A percentile compares a stretch with the other conserved stretches of the same genome.
phyloP scores from a whole-genome alignment of 2,113 vertebrate genomes.

The Corvus hawaiiensis region DNA sequence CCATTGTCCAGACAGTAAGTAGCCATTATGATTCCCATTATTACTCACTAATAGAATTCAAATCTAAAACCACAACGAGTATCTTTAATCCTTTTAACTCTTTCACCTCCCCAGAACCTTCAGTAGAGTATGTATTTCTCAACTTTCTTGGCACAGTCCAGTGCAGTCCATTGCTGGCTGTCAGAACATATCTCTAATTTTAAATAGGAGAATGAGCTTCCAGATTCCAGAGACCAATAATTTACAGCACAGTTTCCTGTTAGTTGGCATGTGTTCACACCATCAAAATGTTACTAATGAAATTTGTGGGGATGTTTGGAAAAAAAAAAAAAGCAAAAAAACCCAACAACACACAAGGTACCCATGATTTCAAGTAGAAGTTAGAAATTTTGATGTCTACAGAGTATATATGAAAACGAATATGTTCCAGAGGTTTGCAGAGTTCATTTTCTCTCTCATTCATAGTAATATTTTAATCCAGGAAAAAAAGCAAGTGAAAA shows the following conservation, averaged over 20 bases:
- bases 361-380: neutral
- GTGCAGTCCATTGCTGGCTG: neutral
- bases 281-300: neutral
- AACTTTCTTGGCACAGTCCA: neutral
- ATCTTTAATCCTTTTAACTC: neutral
- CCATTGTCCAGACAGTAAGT: neutral
- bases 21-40: neutral
- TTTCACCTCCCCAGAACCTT: neutral
- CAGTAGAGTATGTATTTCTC: neutral
- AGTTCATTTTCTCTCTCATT: neutral
- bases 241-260: neutral
- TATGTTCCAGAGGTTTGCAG: neutral
- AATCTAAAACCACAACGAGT: neutral
- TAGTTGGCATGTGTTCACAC: neutral
- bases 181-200: neutral
- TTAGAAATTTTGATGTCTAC: neutral
- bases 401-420: neutral
- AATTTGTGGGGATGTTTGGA: neutral
- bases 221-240: neutral
- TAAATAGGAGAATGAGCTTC: neutral
- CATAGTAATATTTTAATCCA: neutral
- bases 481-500: neutral
- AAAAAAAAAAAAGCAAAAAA: neutral
- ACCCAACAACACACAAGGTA: accelerated
- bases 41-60: neutral